A percentile compares a stretch with the other conserved stretches of the same genome.
phyloP scores from a whole-genome alignment of 1,140 invertebrate species.

The Pseudomyrmex pallidus region DNA sequence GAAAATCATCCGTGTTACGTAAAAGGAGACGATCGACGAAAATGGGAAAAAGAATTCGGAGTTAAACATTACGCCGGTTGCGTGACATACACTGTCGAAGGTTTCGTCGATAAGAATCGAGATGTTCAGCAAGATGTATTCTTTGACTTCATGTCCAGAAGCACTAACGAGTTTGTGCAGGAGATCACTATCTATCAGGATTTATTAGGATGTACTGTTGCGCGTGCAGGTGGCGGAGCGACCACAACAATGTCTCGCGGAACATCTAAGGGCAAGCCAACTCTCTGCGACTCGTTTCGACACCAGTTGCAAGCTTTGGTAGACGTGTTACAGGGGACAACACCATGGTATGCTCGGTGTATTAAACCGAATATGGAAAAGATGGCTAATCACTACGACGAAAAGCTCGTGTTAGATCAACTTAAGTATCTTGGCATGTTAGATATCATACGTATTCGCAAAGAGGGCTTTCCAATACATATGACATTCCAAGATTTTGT shows the following conservation, averaged over 20 bases:
- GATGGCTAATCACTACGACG: constrained; percentile 93
- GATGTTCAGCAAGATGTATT: constrained; percentile 98
- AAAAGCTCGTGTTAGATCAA: constrained; percentile 94
- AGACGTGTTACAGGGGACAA: constrained; percentile 95
- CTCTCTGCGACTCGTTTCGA: constrained; percentile 96
- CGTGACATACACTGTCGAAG: constrained; percentile 95
- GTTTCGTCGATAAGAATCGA: constrained; percentile 99
- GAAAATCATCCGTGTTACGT: constrained; percentile 94
- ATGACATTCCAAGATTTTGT: constrained; percentile 92
- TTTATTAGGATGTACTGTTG: constrained; percentile 80
- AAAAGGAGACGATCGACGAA: constrained; percentile 93
- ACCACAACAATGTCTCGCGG: constrained; percentile 91
- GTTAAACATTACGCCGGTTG: constrained; percentile 97
- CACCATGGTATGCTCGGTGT: constrained; percentile 98
- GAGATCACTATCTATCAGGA: constrained; percentile 95
- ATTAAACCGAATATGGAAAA: constrained; percentile 98
- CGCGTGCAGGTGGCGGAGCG: constrained; percentile 78
- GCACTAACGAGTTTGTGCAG: constrained; percentile 94
- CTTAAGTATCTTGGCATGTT: constrained; percentile 97
- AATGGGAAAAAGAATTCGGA: constrained; percentile 97
- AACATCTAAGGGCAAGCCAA: constrained; percentile 96
- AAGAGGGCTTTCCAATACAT: constrained; percentile 97
- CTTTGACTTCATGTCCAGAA: constrained; percentile 95
- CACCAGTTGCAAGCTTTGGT: constrained; percentile 96
- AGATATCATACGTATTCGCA: constrained; percentile 96